These are phyloP conservation scores for Tethya wilhelma DNA, from an alignment of 37 sponge, comb jelly and placozoan genomes.

Conservation along the genomic window DNA sequence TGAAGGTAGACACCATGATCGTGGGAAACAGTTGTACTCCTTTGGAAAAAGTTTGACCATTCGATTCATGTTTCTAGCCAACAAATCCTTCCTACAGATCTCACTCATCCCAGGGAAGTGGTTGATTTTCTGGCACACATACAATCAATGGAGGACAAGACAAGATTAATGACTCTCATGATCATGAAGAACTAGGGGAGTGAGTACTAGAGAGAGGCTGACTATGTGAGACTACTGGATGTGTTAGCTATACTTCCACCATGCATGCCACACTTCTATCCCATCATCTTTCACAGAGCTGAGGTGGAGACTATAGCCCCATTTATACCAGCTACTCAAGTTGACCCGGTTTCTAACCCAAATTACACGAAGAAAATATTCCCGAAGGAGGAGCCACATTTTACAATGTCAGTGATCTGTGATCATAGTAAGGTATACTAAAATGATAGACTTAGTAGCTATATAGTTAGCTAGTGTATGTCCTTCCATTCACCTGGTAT, in stretches of 20 bases:
- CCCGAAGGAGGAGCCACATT: no score
- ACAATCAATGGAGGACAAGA: no score
- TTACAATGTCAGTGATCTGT: neutral
- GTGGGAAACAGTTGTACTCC: constrained; percentile 93
- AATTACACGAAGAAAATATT: neutral
- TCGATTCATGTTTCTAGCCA: constrained; percentile 95
- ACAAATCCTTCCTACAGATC: constrained; percentile 95
- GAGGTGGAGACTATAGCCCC: no score
- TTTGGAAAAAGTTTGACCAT: constrained; percentile 95
- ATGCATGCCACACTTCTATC: no score
- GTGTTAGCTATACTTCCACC: no score
- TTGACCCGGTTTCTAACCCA: neutral
- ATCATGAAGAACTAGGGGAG: no score
- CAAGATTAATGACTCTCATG: no score
- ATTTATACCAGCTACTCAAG: no score
- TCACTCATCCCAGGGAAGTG: constrained; percentile 99
- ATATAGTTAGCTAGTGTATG: neutral
- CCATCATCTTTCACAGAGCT: no score
- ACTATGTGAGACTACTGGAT: no score
- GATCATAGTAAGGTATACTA: neutral
- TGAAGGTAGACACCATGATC: constrained; percentile 96
- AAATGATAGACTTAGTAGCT: neutral
- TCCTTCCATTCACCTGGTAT: constrained; percentile 85
- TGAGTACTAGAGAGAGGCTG: no score
- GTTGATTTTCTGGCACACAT: constrained; percentile 91